Conservation (phyloP, 2,797 vertebrate species). For the Chelon auratus region DNA sequence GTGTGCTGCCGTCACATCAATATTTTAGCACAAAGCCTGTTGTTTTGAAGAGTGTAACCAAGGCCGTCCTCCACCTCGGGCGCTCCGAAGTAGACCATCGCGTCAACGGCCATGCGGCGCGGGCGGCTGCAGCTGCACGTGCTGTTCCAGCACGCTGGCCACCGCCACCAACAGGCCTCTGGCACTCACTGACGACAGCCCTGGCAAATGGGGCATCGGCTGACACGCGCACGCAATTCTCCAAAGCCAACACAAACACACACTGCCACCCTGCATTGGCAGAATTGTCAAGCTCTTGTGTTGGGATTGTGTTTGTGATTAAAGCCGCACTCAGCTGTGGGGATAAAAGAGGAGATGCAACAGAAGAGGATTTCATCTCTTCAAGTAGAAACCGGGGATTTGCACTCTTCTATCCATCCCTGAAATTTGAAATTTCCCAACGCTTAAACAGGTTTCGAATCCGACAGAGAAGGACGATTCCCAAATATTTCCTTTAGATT, state of each 20-base stretch:
- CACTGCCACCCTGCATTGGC: constrained; percentile 45
- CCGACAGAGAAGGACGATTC: not conserved
- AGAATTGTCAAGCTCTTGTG: constrained; percentile 45
- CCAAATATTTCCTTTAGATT: not conserved
- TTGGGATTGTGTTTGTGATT: constrained; percentile 44
- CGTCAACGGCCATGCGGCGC: constrained; percentile 36
- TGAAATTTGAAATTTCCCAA: not conserved
- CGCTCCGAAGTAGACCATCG: constrained; percentile 42
- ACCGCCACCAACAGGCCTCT: constrained; percentile 40
- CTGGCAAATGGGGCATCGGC: constrained; percentile 41
- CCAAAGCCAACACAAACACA: constrained; percentile 24
- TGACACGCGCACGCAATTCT: constrained; percentile 6
- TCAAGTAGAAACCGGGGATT: not conserved
- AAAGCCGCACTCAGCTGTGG: constrained; percentile 26
- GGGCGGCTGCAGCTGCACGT: constrained; percentile 52
- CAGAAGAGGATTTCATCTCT: constrained; percentile 39
- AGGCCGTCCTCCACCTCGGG: constrained; percentile 48
- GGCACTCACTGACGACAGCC: constrained; percentile 38
- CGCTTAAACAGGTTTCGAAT: not conserved
- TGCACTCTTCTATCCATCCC: no score
- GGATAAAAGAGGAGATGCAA: constrained; percentile 24
- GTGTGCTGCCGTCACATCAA: constrained; percentile 49
- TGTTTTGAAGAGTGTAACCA: constrained; percentile 48
- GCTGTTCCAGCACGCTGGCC: constrained; percentile 45
- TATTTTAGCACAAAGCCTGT: constrained; percentile 55